Evolutionary conservation across 2,888 invertebrate genomes (phyloP).

Genomic region (Plagodis dolabraria): DNA sequence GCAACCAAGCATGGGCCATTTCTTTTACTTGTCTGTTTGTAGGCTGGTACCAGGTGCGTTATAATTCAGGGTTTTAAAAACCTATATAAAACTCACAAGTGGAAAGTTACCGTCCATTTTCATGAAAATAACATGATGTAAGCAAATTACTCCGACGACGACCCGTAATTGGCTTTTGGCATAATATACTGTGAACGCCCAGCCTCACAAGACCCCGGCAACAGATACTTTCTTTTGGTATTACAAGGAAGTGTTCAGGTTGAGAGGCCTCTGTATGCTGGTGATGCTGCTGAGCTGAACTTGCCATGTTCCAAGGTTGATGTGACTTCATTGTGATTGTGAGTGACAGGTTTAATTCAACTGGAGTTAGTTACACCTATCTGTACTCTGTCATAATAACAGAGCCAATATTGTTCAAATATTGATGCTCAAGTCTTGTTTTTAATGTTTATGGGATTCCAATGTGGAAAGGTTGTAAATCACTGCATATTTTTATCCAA

Average conservation of each 20-base stretch:
- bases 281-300: slow-evolving; percentile 38
- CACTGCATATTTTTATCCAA: too few species aligned
- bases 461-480: too few species aligned
- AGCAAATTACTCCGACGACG: slow-evolving; percentile 34
- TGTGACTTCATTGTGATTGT: slow-evolving; percentile 54
- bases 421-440: too few species aligned
- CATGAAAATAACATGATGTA: slow-evolving; percentile 36
- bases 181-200: slow-evolving; percentile 18
- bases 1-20: too few species aligned
- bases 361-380: slow-evolving; percentile 31
- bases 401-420: not conserved
- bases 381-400: slow-evolving; percentile 13
- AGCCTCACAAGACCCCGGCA: slow-evolving; percentile 9
- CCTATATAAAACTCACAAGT: slow-evolving; percentile 9
- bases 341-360: slow-evolving; percentile 54
- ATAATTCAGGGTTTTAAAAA: too few species aligned
- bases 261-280: slow-evolving; percentile 13
- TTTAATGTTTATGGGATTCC: too few species aligned
- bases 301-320: slow-evolving; percentile 56
- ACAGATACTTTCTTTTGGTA: not conserved
- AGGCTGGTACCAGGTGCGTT: too few species aligned
- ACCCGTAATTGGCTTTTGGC: slow-evolving; percentile 41
- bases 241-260: not conserved
- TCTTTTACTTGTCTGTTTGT: too few species aligned
- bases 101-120: slow-evolving; percentile 33